Base-by-base conservation (phyloP, 2,888 invertebrate species). In the Drosophila putrida region DNA sequence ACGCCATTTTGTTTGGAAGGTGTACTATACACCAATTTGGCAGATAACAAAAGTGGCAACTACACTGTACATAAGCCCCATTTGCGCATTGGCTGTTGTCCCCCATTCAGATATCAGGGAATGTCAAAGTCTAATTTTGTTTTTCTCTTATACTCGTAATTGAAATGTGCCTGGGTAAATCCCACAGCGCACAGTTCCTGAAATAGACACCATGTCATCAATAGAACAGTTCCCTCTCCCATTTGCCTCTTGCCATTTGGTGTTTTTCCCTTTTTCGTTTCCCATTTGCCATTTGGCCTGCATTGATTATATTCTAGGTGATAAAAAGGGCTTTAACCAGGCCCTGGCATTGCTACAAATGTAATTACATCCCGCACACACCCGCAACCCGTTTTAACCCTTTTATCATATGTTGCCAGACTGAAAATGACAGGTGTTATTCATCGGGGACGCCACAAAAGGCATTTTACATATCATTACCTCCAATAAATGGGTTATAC, bases 61-160 rank as follows among this genome's bases (percentile, higher is more conserved):
- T 58, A 57, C 49, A 57, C 10, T 49, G 49, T 25, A 57, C 53
- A 63, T 70, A 70, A 74, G 75, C 73, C 73, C 64, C 70, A 54
- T 68, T 76, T 76, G 75, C 72, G 63, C 72, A 64, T 66, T 71
- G 57, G 71, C 57, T 15, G 36, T n/a, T n/a, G 3, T 13, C 10
- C 33, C 10, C 61, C 36, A 13, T 20, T 33, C 47, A 39, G 87
- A 68, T 83, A 83, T 87, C 82, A 60, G 67, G 31, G 62, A 62
- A 80, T 63, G 83, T 87, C 83, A 83, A 83, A 83, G 83, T 83
- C 80, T 78, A 87, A 82, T 84, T 84, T 78, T 50, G 64, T 50
- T 69, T 72, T 53, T 72, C 79, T 74, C 75, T 49, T 69, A 63
- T 33, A 33, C 54, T 44, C 46, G 38, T 83, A 83, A 83, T 84